A percentile compares a stretch with the other conserved stretches of the same genome.
phyloP scores from a whole-genome alignment of 1,140 invertebrate species.

The Drosophila santomea region DNA sequence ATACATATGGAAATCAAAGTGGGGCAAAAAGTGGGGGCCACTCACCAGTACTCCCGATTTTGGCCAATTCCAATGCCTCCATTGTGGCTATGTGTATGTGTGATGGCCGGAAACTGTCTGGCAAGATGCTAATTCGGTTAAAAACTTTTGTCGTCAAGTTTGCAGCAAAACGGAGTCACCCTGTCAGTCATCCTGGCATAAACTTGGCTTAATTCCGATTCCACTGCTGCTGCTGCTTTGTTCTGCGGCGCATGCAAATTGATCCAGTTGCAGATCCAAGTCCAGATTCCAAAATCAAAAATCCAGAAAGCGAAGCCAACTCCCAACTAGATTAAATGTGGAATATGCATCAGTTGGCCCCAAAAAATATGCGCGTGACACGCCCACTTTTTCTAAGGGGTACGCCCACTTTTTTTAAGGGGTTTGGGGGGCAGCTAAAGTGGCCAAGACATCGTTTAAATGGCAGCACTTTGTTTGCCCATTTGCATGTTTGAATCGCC shows the following conservation, averaged over 20 bases:
- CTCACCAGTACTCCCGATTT: neutral
- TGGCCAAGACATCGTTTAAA: neutral
- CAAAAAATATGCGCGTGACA: conserved; percentile 29
- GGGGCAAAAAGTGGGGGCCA: conserved; percentile 8
- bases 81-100: conserved; percentile 1
- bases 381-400: neutral
- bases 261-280: conserved; percentile 1
- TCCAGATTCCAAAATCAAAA: neutral
- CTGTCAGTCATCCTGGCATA: conserved; percentile 51
- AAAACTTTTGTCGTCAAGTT: conserved; percentile 81
- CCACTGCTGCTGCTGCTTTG: conserved; percentile 42
- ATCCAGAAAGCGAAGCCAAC: conserved; percentile 22
- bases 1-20: conserved; percentile 74
- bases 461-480: conserved; percentile 8
- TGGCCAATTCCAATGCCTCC: conserved; percentile 1
- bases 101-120: conserved; percentile 74
- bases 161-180: conserved; percentile 47
- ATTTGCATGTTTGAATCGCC: conserved; percentile 5
- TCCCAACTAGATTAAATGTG: conserved; percentile 63
- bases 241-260: conserved; percentile 76
- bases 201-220: conserved; percentile 63
- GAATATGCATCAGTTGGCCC: conserved; percentile 71
- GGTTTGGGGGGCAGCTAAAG: neutral
- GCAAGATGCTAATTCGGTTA: conserved; percentile 81
- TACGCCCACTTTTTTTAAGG: neutral